A percentile compares a stretch with the other conserved stretches of the same genome.
Conservation (phyloP, 2,797 vertebrate genomes). For the Dendrocincla tyrannina region DNA sequence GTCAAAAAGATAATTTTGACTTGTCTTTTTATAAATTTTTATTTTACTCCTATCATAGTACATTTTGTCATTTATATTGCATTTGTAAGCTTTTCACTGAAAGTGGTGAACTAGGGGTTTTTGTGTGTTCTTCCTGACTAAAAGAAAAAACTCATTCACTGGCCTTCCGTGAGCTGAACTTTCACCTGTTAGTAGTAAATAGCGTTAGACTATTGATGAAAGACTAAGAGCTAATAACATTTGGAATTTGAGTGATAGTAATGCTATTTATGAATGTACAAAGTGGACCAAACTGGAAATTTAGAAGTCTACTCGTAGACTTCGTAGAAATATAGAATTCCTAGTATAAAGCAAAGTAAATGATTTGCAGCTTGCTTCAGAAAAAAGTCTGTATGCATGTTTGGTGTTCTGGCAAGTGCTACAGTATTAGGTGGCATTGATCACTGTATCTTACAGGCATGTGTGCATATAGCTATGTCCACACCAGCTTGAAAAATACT, state of each 20-base stretch:
- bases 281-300: neutral
- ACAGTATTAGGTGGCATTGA: neutral
- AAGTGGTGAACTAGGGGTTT: rapidly evolving
- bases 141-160: neutral
- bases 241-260: neutral
- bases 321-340: neutral
- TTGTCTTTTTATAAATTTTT: neutral
- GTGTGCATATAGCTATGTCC: neutral
- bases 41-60: neutral
- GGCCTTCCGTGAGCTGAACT: neutral
- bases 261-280: neutral
- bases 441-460: neutral
- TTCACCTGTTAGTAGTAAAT: neutral
- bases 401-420: neutral
- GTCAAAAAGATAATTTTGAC: neutral
- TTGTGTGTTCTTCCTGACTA: neutral
- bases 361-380: neutral
- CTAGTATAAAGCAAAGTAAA: neutral
- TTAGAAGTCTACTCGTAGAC: neutral
- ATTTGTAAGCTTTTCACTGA: neutral
- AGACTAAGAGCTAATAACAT: neutral
- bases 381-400: neutral
- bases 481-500: neutral
- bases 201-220: neutral
- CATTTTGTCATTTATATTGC: neutral